phyloP scores from a whole-genome alignment of 1,140 invertebrate species.

The Drosophila sulfurigaster region DNA sequence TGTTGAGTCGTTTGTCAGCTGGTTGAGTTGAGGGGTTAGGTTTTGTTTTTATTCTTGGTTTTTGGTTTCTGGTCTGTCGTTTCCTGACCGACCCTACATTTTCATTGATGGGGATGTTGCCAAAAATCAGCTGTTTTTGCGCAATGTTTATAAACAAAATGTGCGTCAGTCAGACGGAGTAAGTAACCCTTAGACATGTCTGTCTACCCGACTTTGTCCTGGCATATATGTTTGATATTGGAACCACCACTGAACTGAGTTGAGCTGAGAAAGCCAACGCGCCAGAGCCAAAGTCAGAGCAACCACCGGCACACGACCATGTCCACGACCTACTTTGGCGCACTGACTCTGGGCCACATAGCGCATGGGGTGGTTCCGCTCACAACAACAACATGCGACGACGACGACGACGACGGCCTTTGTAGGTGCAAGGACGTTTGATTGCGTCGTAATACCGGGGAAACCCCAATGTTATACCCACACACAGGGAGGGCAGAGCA shows the following conservation, averaged over 20 bases:
- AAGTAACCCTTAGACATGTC: constrained; percentile 81
- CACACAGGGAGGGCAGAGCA: constrained; percentile 56
- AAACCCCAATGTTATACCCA: constrained; percentile 58
- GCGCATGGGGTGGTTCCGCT: constrained; percentile 82
- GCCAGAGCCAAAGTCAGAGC: constrained; percentile 37
- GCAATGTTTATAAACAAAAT: constrained; percentile 83
- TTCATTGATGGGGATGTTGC: constrained; percentile 56
- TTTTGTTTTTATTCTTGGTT: neutral
- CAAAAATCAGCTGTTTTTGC: constrained; percentile 80
- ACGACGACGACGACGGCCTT: constrained; percentile 56
- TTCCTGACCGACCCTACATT: constrained; percentile 54
- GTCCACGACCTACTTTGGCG: constrained; percentile 75
- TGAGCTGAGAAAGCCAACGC: constrained; percentile 40
- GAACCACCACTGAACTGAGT: constrained; percentile 69
- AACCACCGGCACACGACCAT: constrained; percentile 63
- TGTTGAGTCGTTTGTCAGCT: constrained; percentile 25
- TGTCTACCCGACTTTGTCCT: constrained; percentile 32
- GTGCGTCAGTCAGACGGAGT: constrained; percentile 19
- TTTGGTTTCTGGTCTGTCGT: constrained; percentile 9
- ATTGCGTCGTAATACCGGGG: constrained; percentile 35
- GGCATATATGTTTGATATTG: constrained; percentile 59
- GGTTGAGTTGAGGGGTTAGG: constrained; percentile 7
- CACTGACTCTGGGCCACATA: constrained; percentile 75
- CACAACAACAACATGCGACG: constrained; percentile 51
- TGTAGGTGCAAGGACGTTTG: constrained; percentile 81